Evolutionary conservation across 2,888 invertebrate species (phyloP), one percentile per base, ranked within the genome.

Genomic region (Eupithecia tripunctaria): DNA sequence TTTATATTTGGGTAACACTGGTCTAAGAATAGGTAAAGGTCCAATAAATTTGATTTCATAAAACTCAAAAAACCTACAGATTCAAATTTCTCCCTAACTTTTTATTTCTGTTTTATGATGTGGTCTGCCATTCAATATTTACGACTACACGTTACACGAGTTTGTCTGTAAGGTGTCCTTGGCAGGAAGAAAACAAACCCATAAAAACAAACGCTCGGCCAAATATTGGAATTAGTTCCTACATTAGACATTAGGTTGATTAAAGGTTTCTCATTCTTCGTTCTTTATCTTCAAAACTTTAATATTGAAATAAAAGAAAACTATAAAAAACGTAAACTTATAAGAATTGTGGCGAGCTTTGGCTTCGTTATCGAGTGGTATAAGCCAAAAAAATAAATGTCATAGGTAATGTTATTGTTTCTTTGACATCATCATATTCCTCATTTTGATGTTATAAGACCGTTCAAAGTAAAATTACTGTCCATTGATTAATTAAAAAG

Each of bases 101-200:
- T 43, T 43, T 41, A 41, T 41, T 15, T 41, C 41, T 43, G 4
- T n/a, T 60, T 32, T 4, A 2, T 60, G 32, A 21, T 10, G 29
- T 38, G 18, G 29, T 60, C 21, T 27, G 21, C 7, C 21, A 60
- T 62, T 21, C 38, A 62, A 38, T 47, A 29, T 71, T 62, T 60
- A 47, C 18, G 63, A 12, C 15, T 71, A 72, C 29, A 14, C 14
- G 63, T 72, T 43, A 60, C 63, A 56, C 29, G 21, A 47, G 69
- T 72, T 67, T 74, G 51, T 67, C 62, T 60, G 38, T 36, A 43
- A 62, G 14, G 62, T 73, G 63, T 27, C 63, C 32, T 59, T n/a
- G 60, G 12, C 18, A 21, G 21, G n/a, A 64, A 64, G 70, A 71
- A 71, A 74, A 72, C 74, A 71, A 69, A 64, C 7, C 71, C 38